Evolutionary conservation across 2,113 vertebrate genomes (phyloP).

Genomic region (Perca schrenkii): DNA sequence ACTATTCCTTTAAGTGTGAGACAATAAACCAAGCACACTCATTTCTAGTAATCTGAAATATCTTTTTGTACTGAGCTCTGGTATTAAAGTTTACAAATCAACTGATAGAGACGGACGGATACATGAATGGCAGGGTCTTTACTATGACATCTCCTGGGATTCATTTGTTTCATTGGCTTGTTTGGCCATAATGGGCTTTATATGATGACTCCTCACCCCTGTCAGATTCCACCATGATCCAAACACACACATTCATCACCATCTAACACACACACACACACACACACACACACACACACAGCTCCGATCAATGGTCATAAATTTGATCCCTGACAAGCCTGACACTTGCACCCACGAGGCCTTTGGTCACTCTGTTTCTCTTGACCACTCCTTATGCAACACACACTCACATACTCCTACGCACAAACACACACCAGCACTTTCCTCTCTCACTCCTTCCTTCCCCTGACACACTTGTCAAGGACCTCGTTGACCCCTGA

Average conservation of each 20-base stretch:
- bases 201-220: slow-evolving; percentile 82
- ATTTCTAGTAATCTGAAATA: neutral
- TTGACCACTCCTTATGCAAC: slow-evolving; percentile 71
- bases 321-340: slow-evolving; percentile 91
- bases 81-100: neutral
- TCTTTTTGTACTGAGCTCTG: neutral
- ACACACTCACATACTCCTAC: slow-evolving; percentile 33
- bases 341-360: slow-evolving; percentile 85
- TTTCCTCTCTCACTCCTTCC: slow-evolving; percentile 79
- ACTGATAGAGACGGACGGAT: neutral
- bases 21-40: neutral
- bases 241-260: slow-evolving; percentile 65
- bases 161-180: slow-evolving; percentile 73
- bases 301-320: slow-evolving; percentile 90
- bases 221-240: slow-evolving; percentile 74
- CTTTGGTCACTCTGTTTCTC: slow-evolving; percentile 71
- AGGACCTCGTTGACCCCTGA: slow-evolving; percentile 92
- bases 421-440: slow-evolving; percentile 30
- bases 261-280: slow-evolving; percentile 32
- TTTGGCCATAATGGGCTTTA: slow-evolving; percentile 76
- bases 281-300: slow-evolving; percentile 46
- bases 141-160: slow-evolving; percentile 46
- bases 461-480: slow-evolving; percentile 91
- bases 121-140: slow-evolving; percentile 25
- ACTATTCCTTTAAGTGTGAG: neutral